Evolutionary conservation across 2,888 invertebrate genomes (phyloP).

Genomic region (Drepanosiphum platanoidis): DNA sequence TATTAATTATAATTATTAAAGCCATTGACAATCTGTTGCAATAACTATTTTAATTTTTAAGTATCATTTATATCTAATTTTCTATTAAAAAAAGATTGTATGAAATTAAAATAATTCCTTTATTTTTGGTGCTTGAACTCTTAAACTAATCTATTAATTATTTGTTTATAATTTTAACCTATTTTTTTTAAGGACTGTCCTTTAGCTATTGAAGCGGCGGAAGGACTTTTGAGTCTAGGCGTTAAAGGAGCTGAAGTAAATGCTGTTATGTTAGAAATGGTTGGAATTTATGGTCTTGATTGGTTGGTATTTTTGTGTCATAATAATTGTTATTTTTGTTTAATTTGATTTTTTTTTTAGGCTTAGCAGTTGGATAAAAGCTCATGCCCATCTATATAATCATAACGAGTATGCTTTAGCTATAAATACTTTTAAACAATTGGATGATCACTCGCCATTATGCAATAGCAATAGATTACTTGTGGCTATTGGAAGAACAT

Average conservation of each 20-base stretch:
- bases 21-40: not conserved
- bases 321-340: slow-evolving; percentile 6
- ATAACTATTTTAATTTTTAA: not conserved
- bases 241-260: slow-evolving; percentile 80
- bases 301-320: slow-evolving; percentile 67
- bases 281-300: slow-evolving; percentile 68
- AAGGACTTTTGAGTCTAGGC: slow-evolving; percentile 77
- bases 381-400: slow-evolving; percentile 68
- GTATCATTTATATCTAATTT: not conserved
- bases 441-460: slow-evolving; percentile 75
- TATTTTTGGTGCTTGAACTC: too few species aligned
- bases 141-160: too few species aligned
- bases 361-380: slow-evolving; percentile 74
- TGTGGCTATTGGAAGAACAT: slow-evolving; percentile 77
- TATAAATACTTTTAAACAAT: slow-evolving; percentile 73
- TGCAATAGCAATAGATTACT: slow-evolving; percentile 77
- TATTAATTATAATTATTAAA: not conserved
- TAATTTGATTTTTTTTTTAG: slow-evolving; percentile 65
- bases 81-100: too few species aligned
- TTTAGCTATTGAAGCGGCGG: slow-evolving; percentile 79
- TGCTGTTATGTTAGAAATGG: slow-evolving; percentile 73
- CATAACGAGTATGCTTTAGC: slow-evolving; percentile 77
- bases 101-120: not conserved
- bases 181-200: slow-evolving; percentile 72
- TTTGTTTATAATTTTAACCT: not conserved